Evolutionary conservation across 2,888 invertebrate species (phyloP).

Genomic region (Trissolcus brochymenae): DNA sequence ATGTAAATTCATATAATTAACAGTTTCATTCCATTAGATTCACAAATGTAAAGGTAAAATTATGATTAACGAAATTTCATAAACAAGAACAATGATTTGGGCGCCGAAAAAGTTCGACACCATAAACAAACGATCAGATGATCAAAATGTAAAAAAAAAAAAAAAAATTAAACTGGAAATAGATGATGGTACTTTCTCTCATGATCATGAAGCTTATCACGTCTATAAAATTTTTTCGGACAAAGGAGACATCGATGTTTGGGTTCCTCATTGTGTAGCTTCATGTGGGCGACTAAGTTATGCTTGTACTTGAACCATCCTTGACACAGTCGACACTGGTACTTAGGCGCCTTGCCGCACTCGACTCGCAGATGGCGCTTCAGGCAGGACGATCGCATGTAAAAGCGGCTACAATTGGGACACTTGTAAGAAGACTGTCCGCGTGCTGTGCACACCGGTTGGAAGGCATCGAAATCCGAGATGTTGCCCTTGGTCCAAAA

Average conservation of each 20-base stretch:
- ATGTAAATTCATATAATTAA: too few species aligned
- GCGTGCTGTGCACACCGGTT: conserved; percentile 63
- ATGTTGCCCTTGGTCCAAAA: conserved; percentile 59
- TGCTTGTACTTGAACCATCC: conserved; percentile 73
- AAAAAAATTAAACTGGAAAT: conserved; percentile 31
- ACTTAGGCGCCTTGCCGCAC: conserved; percentile 75
- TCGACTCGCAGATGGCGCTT: conserved; percentile 73
- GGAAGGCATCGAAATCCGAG: conserved; percentile 43
- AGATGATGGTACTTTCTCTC: conserved; percentile 64
- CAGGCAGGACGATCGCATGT: conserved; percentile 70
- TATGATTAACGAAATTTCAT: too few species aligned
- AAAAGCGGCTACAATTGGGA: conserved; percentile 78
- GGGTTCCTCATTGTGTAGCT: conserved; percentile 69
- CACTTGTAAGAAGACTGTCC: conserved; percentile 78
- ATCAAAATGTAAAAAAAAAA: too few species aligned
- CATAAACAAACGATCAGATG: too few species aligned
- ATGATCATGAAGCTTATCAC: conserved; percentile 69
- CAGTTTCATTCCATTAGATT: too few species aligned
- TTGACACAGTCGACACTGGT: conserved; percentile 72
- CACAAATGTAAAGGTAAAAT: too few species aligned
- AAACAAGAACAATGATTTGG: too few species aligned
- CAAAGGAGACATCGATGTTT: conserved; percentile 67
- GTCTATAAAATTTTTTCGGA: conserved; percentile 69
- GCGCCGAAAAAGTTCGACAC: too few species aligned
- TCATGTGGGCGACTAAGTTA: conserved; percentile 70